These are phyloP conservation scores for Anodontia alba DNA, from an alignment of 2,888 invertebrate species.

Conservation along the genomic window DNA sequence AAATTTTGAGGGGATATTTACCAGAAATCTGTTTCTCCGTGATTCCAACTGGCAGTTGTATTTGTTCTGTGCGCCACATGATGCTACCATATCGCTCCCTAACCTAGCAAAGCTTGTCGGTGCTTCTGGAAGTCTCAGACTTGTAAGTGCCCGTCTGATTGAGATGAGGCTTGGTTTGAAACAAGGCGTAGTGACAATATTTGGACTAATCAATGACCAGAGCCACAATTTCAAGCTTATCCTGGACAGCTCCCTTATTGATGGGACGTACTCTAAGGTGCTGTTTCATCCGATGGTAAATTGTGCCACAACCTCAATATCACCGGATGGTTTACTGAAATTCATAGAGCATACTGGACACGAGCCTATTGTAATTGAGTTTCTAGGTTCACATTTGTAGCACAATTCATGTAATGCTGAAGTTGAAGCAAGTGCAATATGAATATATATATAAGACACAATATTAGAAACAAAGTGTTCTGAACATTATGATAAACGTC, in stretches of 20 bases:
- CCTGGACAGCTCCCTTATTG: slow-evolving; percentile 72
- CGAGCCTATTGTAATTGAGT: too few relatives aligned
- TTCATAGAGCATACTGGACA: slow-evolving; percentile 76
- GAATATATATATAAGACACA: too few relatives aligned
- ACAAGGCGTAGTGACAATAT: slow-evolving; percentile 84
- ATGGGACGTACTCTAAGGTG: slow-evolving; percentile 70
- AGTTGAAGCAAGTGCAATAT: too few relatives aligned
- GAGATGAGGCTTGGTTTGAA: slow-evolving; percentile 80
- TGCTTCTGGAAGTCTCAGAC: slow-evolving; percentile 81
- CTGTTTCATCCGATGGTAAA: slow-evolving; percentile 84
- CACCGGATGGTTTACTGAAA: slow-evolving; percentile 67
- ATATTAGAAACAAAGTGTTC: too few relatives aligned
- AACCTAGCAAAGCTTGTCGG: slow-evolving; percentile 80
- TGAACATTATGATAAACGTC: too few relatives aligned
- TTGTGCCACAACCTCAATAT: slow-evolving; percentile 74
- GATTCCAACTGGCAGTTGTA: slow-evolving; percentile 85
- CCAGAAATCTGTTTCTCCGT: slow-evolving; percentile 84
- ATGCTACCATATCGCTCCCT: slow-evolving; percentile 80
- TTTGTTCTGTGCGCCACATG: slow-evolving; percentile 82
- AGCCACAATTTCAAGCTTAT: slow-evolving; percentile 79
- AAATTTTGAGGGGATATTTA: slow-evolving; percentile 77
- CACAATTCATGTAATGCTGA: slow-evolving; percentile 55
- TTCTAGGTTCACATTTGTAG: too few relatives aligned
- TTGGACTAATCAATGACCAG: slow-evolving; percentile 83
- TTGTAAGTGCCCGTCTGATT: slow-evolving; percentile 81